Evolutionary conservation across 1,140 invertebrate genomes (phyloP), one percentile per base, ranked within the genome.

Genomic region (Atta cephalotes): DNA sequence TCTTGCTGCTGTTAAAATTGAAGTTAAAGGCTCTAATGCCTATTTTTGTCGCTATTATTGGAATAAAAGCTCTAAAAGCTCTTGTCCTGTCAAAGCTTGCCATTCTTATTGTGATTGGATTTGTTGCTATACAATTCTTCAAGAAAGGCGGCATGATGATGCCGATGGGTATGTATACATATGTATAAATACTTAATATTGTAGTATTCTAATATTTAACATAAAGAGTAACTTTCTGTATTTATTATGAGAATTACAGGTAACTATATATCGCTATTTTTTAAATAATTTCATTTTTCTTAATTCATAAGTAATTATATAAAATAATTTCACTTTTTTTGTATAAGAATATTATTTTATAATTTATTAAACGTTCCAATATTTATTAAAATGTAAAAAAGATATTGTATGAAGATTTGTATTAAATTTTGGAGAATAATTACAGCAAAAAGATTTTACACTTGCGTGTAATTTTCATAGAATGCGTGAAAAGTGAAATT

Each of bases 21-120:
- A 98, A 98, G 94, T 95, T 98, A 94, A 98, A 98, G 95, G 97
- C 97, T 39, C 93, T 98, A 31, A 97, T 97, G 96, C 98, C 98
- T 16, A 97, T 98, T 87, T 96, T 98, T 87, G 96, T 98, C 16
- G 96, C 97, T 35, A 95, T 98, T 85, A 96, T 98, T 93, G 97
- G 97, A 82, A 94, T 98, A 70, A 98, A 98, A 94, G 97, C 98
- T 14, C 95, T 97, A 85, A 98, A 98, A 94, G 98, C 98, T 89
- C 95, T 98, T 21, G 96, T 98, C 53, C 96, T 98, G 87, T 98
- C 97, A 88, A 98, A 98, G 94, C 95, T 98, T 62, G 97, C 97
- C 74, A 96, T 98, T 89, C 95, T 97, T 4, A 94, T 98, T 70
- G 97, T 98, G 53, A 95, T 98, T 63, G 97, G 97, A 82, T 98